Base-by-base conservation (phyloP, 2,888 invertebrate genomes). In the Spisula subtruncata region DNA sequence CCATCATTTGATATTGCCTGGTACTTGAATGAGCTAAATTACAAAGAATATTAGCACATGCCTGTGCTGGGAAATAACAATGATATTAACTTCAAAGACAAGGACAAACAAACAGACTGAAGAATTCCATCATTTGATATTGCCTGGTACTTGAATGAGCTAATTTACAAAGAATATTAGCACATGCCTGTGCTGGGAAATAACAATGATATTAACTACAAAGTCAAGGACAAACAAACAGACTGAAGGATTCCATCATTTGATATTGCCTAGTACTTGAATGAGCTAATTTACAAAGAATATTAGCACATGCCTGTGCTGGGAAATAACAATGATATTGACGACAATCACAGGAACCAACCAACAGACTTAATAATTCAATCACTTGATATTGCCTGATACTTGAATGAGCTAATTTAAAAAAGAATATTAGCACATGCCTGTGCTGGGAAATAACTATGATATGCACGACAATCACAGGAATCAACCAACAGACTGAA, bases 351-450 rank as follows among this genome's bases (percentile, higher is more conserved):
- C 51, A 51, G 51, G 51, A 51, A 51, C 51, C 5, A n/a, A 51
- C 5, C 51, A 51, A 16, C 12, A 10, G 12, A 16, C 5, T 16
- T 10, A 51, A 16, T 1, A 1, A 51, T 51, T 51, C 14, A 6
- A 51, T 51, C 51, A 51, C 14, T 51, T 51, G 51, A 16, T 51
- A 51, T 51, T 51, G 51, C 51, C 60, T 60, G 60, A 25, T 60
- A 60, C 60, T 25, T 60, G 60, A 60, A 60, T 60, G 60, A 25
- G 60, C 60, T 60, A 60, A 60, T 60, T 60, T n/a, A n/a, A 1
- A n/a, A 60, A 60, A 60, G n/a, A 25, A 60, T n/a, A 60, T 60
- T 60, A 60, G 60, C 60, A 60, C 60, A 60, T 60, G 60, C 60
- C 60, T 60, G 60, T 60, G 60, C 60, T 60, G 18, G 60, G 60